These are phyloP conservation scores for Strigamia maritima DNA, from an alignment of 2,888 invertebrate species.

Conservation along the genomic window DNA sequence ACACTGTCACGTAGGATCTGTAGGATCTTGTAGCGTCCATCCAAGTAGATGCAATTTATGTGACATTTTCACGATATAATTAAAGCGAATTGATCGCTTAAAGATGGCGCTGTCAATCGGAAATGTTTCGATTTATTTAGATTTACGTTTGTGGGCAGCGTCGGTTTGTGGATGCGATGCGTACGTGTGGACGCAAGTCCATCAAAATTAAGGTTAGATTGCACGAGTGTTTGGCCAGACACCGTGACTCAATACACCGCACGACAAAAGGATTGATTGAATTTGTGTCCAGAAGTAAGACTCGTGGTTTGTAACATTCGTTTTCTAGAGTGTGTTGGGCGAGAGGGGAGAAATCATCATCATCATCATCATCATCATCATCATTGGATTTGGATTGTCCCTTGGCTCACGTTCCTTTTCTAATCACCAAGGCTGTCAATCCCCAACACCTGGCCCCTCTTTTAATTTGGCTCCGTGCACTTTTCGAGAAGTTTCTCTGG, in stretches of 20 bases:
- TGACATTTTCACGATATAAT: slow-evolving; percentile 1
- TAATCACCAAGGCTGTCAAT: slow-evolving; percentile 31
- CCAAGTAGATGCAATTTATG: slow-evolving; percentile 12
- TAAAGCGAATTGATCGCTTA: slow-evolving; percentile 3
- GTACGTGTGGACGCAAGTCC: slow-evolving; percentile 6
- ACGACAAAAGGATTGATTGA: slow-evolving; percentile 32
- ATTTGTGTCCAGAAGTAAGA: slow-evolving; percentile 30
- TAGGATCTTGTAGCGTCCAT: slow-evolving; percentile 13
- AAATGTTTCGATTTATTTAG: neutral
- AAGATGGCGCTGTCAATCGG: neutral
- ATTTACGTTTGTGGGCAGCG: neutral
- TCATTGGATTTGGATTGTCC: slow-evolving; percentile 31
- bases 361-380: slow-evolving; percentile 20
- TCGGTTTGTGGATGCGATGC: neutral
- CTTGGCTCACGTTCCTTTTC: slow-evolving; percentile 34
- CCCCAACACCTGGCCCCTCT: slow-evolving; percentile 34
- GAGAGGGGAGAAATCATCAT: neutral
- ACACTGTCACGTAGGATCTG: slow-evolving; percentile 16
- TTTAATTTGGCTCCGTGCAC: slow-evolving; percentile 31
- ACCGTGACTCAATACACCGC: slow-evolving; percentile 28
- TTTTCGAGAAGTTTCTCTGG: slow-evolving; percentile 10
- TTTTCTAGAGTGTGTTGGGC: neutral
- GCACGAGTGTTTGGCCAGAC: slow-evolving; percentile 24
- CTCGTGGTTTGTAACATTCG: slow-evolving; percentile 31
- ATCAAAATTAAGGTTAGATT: slow-evolving; percentile 31